Evolutionary conservation across 2,888 invertebrate species (phyloP).

Genomic region (Dioctria linearis): DNA sequence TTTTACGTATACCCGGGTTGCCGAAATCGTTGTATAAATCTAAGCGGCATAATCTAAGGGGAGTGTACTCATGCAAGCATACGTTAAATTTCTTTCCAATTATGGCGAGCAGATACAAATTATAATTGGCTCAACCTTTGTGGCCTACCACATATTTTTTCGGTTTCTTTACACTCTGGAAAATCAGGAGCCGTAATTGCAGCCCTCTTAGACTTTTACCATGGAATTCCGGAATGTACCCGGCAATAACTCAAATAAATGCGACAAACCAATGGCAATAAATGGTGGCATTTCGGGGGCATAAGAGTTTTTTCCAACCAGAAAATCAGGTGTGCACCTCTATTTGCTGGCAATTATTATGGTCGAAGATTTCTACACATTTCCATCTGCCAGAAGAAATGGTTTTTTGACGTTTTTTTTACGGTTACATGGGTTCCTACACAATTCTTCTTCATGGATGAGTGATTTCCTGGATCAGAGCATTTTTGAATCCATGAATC

Average conservation of each 20-base stretch:
- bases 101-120: conserved; percentile 56
- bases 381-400: background rate
- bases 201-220: background rate
- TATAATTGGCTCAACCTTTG: conserved; percentile 57
- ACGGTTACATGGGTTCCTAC: conserved; percentile 34
- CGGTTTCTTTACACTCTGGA: background rate
- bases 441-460: conserved; percentile 46
- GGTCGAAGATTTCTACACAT: conserved; percentile 24
- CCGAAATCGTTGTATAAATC: background rate
- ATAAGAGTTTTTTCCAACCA: conserved; percentile 22
- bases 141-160: conserved; percentile 51
- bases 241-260: conserved; percentile 51
- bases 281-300: conserved; percentile 28
- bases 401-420: conserved; percentile 9
- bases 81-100: conserved; percentile 55
- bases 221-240: background rate
- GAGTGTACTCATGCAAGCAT: conserved; percentile 31
- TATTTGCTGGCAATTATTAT: conserved; percentile 33
- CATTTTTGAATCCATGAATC: conserved; percentile 31
- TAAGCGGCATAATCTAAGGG: conserved; percentile 11
- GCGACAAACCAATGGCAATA: conserved; percentile 34
- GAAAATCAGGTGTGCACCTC: conserved; percentile 51
- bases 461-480: conserved; percentile 40
- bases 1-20: too few species aligned
- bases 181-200: background rate